Evolutionary conservation across 2,113 vertebrate genomes (phyloP).

Genomic region (Psettodes erumei): DNA sequence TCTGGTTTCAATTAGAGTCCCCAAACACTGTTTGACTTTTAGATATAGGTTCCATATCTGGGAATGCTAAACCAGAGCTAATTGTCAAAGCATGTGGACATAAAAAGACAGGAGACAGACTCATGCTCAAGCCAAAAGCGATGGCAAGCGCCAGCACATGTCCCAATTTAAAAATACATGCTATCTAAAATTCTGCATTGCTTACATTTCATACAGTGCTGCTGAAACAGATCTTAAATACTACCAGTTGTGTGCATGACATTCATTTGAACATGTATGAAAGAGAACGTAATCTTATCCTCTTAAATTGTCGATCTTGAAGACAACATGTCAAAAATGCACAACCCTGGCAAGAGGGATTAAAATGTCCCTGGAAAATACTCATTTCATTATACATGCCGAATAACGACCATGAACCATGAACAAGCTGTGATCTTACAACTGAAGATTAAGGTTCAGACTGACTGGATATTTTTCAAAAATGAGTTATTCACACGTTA

Average conservation of each 20-base stretch:
- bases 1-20: conserved; percentile 72
- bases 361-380: conserved; percentile 3
- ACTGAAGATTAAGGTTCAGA: not conserved
- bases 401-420: not conserved
- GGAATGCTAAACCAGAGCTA: conserved; percentile 19
- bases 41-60: conserved; percentile 52
- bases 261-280: not conserved
- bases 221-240: conserved; percentile 14
- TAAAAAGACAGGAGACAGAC: conserved; percentile 4
- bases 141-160: conserved; percentile 24
- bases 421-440: conserved; percentile 20
- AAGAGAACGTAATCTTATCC: conserved; percentile 8
- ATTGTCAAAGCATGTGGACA: conserved; percentile 46
- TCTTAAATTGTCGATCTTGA: conserved; percentile 10
- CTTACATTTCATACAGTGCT: conserved; percentile 3
- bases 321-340: conserved; percentile 34
- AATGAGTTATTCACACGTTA: conserved; percentile 3
- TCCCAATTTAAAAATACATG: conserved; percentile 9
- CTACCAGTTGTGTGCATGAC: conserved; percentile 21
- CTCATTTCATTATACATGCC: not conserved
- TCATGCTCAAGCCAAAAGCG: conserved; percentile 4
- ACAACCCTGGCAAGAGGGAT: not conserved
- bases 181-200: conserved; percentile 18
- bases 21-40: conserved; percentile 54
- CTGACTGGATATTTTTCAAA: not conserved